A percentile compares a stretch with the other conserved stretches of the same genome.
These are phyloP conservation scores for Bombus picipes DNA, from an alignment of 1,140 invertebrate species.

Conservation along the genomic window DNA sequence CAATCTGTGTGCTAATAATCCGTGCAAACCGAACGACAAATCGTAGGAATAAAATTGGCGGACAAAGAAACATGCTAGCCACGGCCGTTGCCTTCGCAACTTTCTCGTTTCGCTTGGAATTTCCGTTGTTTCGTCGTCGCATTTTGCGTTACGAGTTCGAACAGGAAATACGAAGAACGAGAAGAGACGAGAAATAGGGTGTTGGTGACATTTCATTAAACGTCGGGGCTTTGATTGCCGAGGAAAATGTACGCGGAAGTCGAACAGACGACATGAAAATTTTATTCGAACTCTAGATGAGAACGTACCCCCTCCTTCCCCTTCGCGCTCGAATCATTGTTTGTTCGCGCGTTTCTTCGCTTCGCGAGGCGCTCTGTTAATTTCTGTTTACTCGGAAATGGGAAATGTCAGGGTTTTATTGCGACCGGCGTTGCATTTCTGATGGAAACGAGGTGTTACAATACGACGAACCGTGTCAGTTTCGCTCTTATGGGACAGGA, in stretches of 20 bases:
- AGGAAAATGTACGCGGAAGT: background rate
- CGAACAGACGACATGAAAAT: slow-evolving; percentile 4
- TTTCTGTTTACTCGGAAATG: slow-evolving; percentile 13
- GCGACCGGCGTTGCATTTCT: background rate
- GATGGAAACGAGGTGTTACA: no score
- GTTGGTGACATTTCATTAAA: slow-evolving; percentile 36
- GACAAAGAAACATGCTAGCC: no score
- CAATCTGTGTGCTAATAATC: no score
- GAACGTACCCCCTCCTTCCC: background rate
- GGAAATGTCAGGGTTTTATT: slow-evolving; percentile 16
- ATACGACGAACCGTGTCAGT: no score
- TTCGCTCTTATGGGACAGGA: background rate
- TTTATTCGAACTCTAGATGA: slow-evolving; percentile 25
- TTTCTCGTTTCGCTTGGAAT: no score
- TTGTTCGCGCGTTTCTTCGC: slow-evolving; percentile 1
- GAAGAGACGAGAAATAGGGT: background rate
- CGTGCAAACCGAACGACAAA: no score
- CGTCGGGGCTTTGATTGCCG: background rate
- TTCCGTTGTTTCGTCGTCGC: background rate
- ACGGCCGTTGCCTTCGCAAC: no score
- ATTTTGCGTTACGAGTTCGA: background rate
- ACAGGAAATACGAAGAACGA: no score
- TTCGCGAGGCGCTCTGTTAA: background rate
- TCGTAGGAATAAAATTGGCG: no score
- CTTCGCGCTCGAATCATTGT: background rate